Base-by-base conservation (phyloP, 2,113 vertebrate genomes). In the Sitta europaea region DNA sequence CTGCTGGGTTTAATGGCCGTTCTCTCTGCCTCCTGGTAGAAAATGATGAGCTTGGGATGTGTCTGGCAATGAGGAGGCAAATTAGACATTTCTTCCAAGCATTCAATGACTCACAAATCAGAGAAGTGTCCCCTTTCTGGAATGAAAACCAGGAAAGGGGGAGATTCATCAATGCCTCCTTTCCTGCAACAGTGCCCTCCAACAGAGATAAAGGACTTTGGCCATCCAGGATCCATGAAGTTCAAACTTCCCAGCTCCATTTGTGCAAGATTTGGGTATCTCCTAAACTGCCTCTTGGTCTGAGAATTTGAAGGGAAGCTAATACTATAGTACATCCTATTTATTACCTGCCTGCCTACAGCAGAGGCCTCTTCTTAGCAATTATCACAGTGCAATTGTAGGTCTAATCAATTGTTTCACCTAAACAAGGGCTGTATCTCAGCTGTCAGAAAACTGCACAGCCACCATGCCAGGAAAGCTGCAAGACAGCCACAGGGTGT, bases 41-140 rank as follows among this genome's bases (percentile, higher is more conserved):
- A 92, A 90, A 93, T 59, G 7, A 96, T 45, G 88, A 97, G 86
- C 45, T 91, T 84, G 93, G 35, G 61, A 78, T 74, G 72, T 75
- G 31, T 75, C 53, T 94, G 68, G 43, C 75, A 68, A 88, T 10
- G 25, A 97, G 51, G 25, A 92, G 79, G 65, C 68, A 95, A 94
- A 92, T 88, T 55, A 95, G 82, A 71, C 59, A 22, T 95, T 86
- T 58, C 55, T 94, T 94, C 77, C 82, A 90, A 88, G 59, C 5
- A 0, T 47, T 33, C 47, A 61, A n/a, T 76, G 62, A 76, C 33
- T 96, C 59, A 67, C n/a, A 15, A 51, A 68, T 42, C 86, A 90
- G 65, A 75, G 5, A 61, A 89, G 6, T 36, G 29, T 67, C 40
- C 21, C 20, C 25, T 65, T 73, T 67, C n/a, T 77, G n/a, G 42